Percentiles rank a stretch among this genome's conserved stretches.
These are phyloP conservation scores for Alviniconcha marisindica DNA, from an alignment of 1,140 invertebrate species.

Conservation along the genomic window DNA sequence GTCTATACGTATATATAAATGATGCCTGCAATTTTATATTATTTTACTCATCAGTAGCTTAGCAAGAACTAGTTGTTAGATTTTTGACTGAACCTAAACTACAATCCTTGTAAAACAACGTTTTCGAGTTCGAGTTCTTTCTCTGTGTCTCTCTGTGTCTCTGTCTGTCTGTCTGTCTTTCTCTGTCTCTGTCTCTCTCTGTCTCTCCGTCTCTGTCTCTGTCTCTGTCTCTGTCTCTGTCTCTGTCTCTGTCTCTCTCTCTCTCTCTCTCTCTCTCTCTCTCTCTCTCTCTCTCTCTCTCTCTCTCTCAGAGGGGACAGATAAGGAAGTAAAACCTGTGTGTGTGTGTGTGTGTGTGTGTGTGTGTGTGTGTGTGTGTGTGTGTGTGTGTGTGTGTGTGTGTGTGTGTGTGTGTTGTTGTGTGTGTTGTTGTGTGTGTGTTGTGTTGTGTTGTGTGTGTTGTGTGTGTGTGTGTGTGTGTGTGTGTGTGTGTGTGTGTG, in stretches of 20 bases:
- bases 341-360: no score
- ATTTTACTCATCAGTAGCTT: neutral
- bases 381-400: neutral
- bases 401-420: neutral
- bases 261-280: slow-evolving; percentile 28
- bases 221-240: neutral
- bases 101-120: no score
- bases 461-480: slow-evolving; percentile 9
- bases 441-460: no score
- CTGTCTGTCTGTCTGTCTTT: no score
- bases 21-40: neutral
- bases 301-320: neutral
- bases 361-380: neutral
- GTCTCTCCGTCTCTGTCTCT: no score
- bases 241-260: neutral
- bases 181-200: no score
- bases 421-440: neutral
- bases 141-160: no score
- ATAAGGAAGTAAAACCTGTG: neutral
- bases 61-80: no score
- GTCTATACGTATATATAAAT: no score
- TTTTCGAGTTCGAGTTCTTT: no score
- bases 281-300: slow-evolving; percentile 1
- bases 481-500: slow-evolving; percentile 17
- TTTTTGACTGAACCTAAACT: no score